These are phyloP conservation scores for Pristionchus japonicus DNA, from an alignment of 2,888 invertebrate species.

Conservation along the genomic window DNA sequence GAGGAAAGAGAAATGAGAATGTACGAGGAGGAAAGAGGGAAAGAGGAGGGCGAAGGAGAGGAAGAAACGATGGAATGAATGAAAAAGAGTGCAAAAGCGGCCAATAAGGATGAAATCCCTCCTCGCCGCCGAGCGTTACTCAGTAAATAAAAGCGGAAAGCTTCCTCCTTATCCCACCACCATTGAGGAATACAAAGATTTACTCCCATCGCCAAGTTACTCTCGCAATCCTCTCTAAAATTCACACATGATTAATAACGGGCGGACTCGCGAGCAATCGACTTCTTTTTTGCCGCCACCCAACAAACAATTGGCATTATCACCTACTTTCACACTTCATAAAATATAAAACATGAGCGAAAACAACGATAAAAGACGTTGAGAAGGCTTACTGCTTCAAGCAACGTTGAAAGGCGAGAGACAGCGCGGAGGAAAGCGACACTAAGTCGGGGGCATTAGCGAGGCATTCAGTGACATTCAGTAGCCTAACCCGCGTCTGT, in stretches of 20 bases:
- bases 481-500: neutral
- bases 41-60: neutral
- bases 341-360: neutral
- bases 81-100: conserved; percentile 24
- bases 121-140: neutral
- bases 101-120: conserved; percentile 22
- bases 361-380: neutral
- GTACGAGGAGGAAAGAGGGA: neutral
- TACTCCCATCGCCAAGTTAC: conserved; percentile 1
- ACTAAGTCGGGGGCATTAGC: conserved; percentile 18
- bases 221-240: neutral
- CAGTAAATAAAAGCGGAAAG: conserved; percentile 11
- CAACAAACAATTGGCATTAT: neutral
- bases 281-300: neutral
- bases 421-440: neutral
- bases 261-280: neutral
- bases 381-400: neutral
- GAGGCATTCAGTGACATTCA: conserved; percentile 25
- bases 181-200: neutral
- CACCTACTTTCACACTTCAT: neutral
- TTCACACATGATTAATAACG: conserved; percentile 38
- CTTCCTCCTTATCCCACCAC: conserved; percentile 5
- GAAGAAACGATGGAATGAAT: conserved; percentile 32
- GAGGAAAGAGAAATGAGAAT: conserved; percentile 40
- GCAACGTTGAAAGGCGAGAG: neutral